Percentiles rank a stretch among this genome's conserved stretches.
These are phyloP conservation scores for Odontothrips loti DNA, from an alignment of 2,888 invertebrate genomes.

Conservation along the genomic window DNA sequence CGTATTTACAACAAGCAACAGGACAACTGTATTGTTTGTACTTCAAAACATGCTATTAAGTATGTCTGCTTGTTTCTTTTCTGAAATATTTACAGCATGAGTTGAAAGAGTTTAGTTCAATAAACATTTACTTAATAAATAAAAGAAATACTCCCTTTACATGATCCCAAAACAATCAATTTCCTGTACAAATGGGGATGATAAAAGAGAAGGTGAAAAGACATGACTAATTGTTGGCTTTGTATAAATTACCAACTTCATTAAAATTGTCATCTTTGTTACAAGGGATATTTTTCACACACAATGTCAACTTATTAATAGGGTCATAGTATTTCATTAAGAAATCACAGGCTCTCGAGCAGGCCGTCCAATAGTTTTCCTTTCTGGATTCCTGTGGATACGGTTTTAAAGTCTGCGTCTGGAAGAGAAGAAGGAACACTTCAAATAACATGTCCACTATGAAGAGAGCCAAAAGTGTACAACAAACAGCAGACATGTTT, in stretches of 20 bases:
- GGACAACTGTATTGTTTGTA: too few relatives aligned
- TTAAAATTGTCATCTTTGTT: neutral
- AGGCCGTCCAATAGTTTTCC: neutral
- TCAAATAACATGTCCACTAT: neutral
- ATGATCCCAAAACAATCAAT: neutral
- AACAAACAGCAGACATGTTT: too few relatives aligned
- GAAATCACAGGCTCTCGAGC: constrained; percentile 1
- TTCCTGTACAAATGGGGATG: neutral
- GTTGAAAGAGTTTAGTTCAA: neutral
- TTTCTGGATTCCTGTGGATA: neutral
- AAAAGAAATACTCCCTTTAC: neutral
- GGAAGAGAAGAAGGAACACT: neutral
- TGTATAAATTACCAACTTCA: constrained; percentile 20
- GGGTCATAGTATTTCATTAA: neutral
- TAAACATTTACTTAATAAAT: neutral
- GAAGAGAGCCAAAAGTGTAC: neutral
- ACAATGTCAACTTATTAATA: neutral
- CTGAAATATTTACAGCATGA: neutral
- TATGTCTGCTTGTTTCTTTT: too few relatives aligned
- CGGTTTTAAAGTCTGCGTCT: neutral
- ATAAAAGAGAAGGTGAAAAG: neutral
- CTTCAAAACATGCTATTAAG: too few relatives aligned
- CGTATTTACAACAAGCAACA: too few relatives aligned
- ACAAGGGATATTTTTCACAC: neutral
- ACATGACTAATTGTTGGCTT: constrained; percentile 13